Conservation (phyloP, 2,888 invertebrate genomes). For the Dolomedes plantarius region DNA sequence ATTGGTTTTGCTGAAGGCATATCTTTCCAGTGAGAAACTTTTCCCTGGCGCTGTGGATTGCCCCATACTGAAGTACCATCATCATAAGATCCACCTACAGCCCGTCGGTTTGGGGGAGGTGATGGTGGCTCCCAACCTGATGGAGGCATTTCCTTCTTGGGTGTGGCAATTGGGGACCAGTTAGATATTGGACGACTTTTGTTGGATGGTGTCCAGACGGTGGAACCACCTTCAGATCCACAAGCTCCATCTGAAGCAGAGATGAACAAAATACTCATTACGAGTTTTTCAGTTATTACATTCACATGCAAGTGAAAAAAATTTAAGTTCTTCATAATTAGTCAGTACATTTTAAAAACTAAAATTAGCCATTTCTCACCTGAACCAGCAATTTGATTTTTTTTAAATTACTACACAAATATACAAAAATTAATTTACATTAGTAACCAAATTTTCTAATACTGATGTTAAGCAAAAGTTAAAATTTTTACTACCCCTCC, state of each 20-base stretch:
- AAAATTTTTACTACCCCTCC: too few species aligned
- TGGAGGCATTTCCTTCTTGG: constrained; percentile 59
- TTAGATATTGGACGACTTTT: constrained; percentile 41
- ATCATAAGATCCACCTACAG: constrained; percentile 78
- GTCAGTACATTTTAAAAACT: too few species aligned
- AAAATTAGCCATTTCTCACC: too few species aligned
- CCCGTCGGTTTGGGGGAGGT: constrained; percentile 64
- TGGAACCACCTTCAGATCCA: constrained; percentile 20
- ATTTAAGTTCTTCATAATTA: too few species aligned
- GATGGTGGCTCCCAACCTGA: constrained; percentile 73
- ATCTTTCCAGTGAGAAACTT: constrained; percentile 83
- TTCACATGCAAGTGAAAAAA: too few species aligned
- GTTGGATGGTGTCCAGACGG: constrained; percentile 16
- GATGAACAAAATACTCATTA: too few species aligned
- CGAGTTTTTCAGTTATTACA: too few species aligned
- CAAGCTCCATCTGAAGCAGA: constrained; percentile 25
- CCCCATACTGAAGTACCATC: constrained; percentile 96
- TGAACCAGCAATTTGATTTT: too few species aligned
- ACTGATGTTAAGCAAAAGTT: too few species aligned
- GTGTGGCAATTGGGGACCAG: constrained; percentile 66
- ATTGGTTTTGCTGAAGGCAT: constrained; percentile 66
- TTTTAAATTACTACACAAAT: too few species aligned
- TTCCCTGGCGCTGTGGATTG: constrained; percentile 77
- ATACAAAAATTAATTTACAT: too few species aligned
- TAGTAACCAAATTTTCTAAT: too few species aligned